Evolutionary conservation across 2,888 invertebrate species (phyloP).

Genomic region (Arge pagana): DNA sequence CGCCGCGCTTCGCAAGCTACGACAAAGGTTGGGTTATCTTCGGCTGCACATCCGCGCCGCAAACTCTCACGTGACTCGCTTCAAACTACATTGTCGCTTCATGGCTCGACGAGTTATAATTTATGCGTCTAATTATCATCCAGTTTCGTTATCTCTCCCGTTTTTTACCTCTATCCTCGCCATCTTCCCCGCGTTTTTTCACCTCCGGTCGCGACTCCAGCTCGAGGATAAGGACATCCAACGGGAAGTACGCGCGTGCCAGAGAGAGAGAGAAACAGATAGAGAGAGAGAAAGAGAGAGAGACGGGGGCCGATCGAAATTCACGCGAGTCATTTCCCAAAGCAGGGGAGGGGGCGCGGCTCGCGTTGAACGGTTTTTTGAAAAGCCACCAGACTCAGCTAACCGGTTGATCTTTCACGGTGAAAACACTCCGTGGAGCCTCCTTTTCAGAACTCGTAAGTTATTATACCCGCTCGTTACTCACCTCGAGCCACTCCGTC

Average conservation of each 20-base stretch:
- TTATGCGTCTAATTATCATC: constrained; percentile 21
- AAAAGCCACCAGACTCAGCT: too few species aligned
- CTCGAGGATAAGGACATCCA: not conserved
- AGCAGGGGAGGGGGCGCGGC: constrained; percentile 1
- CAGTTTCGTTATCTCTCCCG: constrained; percentile 5
- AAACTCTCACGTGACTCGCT: constrained; percentile 49
- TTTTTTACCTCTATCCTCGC: not conserved
- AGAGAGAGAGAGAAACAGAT: constrained; percentile 20
- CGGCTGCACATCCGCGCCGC: constrained; percentile 50
- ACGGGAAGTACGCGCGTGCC: not conserved
- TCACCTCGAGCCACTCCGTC: too few species aligned
- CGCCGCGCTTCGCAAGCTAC: constrained; percentile 55
- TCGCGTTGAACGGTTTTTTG: constrained; percentile 13
- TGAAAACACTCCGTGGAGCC: too few species aligned
- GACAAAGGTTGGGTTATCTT: constrained; percentile 56
- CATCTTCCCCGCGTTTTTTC: constrained; percentile 13
- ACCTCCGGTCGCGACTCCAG: constrained; percentile 1
- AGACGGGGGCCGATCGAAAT: not conserved
- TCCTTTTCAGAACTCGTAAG: too few species aligned
- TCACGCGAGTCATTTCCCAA: constrained; percentile 3
- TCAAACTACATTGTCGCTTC: constrained; percentile 29
- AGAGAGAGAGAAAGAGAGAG: constrained; percentile 7
- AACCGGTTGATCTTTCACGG: too few species aligned
- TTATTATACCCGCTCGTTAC: too few species aligned
- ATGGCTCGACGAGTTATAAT: constrained; percentile 23